Evolutionary conservation across 2,888 invertebrate genomes (phyloP).

Genomic region (Leptopterna dolabrata): DNA sequence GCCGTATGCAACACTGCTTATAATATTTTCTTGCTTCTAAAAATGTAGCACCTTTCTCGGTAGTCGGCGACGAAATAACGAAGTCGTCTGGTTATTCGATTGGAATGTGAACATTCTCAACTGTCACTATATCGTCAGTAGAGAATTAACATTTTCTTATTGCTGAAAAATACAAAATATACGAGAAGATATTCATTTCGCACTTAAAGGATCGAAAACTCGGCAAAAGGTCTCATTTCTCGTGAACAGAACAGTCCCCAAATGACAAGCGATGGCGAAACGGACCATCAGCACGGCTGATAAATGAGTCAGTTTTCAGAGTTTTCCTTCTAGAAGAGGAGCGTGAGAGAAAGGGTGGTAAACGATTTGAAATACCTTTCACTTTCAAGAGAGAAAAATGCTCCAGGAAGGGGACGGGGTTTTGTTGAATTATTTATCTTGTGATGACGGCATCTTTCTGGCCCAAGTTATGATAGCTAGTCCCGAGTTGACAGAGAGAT

Average conservation of each 20-base stretch:
- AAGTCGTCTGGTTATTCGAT: no score
- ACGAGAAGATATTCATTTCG: no score
- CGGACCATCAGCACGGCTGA: neutral
- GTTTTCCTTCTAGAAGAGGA: neutral
- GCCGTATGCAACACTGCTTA: no score
- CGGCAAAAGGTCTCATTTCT: neutral
- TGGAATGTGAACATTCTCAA: no score
- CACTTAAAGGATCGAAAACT: neutral
- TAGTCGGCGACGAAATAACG: no score
- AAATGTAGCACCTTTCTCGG: no score
- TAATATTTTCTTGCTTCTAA: no score
- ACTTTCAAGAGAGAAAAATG: neutral
- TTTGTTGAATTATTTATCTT: conserved; percentile 25
- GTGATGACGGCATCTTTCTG: conserved; percentile 22
- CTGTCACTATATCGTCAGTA: no score
- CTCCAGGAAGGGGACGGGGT: neutral
- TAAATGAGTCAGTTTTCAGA: conserved; percentile 1
- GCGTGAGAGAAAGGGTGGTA: neutral
- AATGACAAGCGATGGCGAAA: neutral
- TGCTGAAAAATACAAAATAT: no score
- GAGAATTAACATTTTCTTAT: no score
- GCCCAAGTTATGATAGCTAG: conserved; percentile 19
- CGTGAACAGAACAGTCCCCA: neutral
- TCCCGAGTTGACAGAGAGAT: conserved; percentile 26
- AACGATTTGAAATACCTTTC: conserved; percentile 16